These are phyloP conservation scores for Nomada lathburiana DNA, from an alignment of 2,888 invertebrate genomes.

Conservation along the genomic window DNA sequence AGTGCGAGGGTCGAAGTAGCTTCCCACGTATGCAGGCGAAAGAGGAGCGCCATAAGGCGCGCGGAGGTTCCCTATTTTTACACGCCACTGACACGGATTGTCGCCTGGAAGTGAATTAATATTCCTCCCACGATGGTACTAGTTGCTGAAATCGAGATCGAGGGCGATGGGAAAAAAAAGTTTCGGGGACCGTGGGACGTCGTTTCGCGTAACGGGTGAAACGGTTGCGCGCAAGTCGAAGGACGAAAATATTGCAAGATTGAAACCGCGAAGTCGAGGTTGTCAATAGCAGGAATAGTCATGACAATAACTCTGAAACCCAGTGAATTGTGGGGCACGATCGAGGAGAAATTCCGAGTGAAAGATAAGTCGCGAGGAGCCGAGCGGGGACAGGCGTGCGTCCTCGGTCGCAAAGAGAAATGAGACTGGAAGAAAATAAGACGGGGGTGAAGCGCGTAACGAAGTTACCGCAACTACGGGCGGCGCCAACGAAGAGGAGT, in stretches of 20 bases:
- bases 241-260: background rate
- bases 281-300: too few relatives aligned
- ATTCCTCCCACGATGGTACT: constrained; percentile 50
- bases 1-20: background rate
- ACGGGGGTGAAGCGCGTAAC: constrained; percentile 25
- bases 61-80: constrained; percentile 28
- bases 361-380: background rate
- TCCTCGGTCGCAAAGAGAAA: constrained; percentile 21
- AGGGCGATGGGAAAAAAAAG: background rate
- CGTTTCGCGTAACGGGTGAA: background rate
- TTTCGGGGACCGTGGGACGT: background rate
- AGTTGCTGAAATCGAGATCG: background rate
- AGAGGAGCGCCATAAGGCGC: constrained; percentile 69
- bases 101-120: constrained; percentile 42
- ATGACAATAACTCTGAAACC: too few relatives aligned
- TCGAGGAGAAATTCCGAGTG: background rate
- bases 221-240: background rate
- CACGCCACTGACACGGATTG: constrained; percentile 46
- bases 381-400: too few relatives aligned
- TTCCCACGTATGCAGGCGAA: constrained; percentile 66
- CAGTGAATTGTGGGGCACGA: too few relatives aligned
- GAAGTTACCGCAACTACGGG: constrained; percentile 33
- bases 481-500: background rate
- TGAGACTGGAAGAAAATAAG: constrained; percentile 35
- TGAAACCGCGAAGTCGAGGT: too few relatives aligned